Evolutionary conservation across 2,797 vertebrate species (phyloP).

Genomic region (Halcyon badia): DNA sequence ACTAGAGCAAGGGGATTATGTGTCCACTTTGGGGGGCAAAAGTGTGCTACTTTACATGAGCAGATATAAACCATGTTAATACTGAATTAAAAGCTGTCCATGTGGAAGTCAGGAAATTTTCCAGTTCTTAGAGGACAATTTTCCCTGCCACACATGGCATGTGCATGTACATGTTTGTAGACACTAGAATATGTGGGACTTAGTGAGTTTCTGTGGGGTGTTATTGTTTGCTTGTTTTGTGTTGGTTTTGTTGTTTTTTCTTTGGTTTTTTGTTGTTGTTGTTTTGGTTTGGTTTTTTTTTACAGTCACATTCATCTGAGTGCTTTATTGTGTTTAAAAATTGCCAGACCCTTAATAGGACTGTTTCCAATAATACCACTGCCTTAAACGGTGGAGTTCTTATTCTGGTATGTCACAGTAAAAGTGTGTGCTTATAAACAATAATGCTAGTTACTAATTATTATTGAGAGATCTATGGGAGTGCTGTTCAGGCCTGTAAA

Average conservation of each 20-base stretch:
- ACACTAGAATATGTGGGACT: background rate
- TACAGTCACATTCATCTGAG: background rate
- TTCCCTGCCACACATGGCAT: background rate
- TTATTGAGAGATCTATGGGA: background rate
- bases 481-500: background rate
- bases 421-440: background rate
- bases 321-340: background rate
- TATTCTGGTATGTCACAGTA: background rate
- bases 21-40: background rate
- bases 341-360: background rate
- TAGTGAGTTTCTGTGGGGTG: background rate
- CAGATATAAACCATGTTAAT: background rate
- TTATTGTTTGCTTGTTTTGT: background rate
- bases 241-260: background rate
- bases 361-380: background rate
- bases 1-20: background rate
- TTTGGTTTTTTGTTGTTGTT: background rate
- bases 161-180: rapidly evolving
- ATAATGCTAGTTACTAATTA: background rate
- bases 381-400: background rate
- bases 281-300: background rate
- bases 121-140: background rate
- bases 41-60: background rate
- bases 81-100: background rate
- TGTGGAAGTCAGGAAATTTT: background rate